A percentile compares a stretch with the other conserved stretches of the same genome.
phyloP scores from a whole-genome alignment of 1,140 invertebrate species.

The Oryctes rhinoceros region DNA sequence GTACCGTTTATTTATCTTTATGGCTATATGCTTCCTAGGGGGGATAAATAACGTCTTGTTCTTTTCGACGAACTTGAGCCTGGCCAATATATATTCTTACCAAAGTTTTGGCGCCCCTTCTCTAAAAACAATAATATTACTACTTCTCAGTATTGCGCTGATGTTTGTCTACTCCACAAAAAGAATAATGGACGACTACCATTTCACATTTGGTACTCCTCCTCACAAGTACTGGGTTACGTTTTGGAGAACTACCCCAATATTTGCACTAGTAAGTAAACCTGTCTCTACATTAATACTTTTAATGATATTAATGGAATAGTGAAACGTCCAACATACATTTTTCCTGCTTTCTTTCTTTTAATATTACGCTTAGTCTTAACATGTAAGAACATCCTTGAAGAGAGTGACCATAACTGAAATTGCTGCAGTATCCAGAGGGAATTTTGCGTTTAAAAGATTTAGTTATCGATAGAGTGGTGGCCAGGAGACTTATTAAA shows the following conservation, averaged over 20 bases:
- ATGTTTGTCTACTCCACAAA: constrained; percentile 29
- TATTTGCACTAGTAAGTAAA: constrained; percentile 32
- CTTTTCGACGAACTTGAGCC: background rate
- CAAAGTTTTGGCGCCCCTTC: background rate
- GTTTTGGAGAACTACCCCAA: constrained; percentile 23
- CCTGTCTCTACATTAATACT: too few relatives aligned
- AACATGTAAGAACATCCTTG: too few relatives aligned
- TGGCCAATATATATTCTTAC: background rate
- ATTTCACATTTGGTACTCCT: background rate
- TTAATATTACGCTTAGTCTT: too few relatives aligned
- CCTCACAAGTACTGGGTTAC: constrained; percentile 22
- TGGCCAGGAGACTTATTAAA: too few relatives aligned
- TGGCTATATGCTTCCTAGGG: background rate
- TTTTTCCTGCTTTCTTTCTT: too few relatives aligned
- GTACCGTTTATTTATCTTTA: background rate
- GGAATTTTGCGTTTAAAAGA: too few relatives aligned
- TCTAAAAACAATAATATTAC: background rate
- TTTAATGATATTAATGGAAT: too few relatives aligned
- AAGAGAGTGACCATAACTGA: too few relatives aligned
- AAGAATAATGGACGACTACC: constrained; percentile 22
- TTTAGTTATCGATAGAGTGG: too few relatives aligned
- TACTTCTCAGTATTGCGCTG: constrained; percentile 5
- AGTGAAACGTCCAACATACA: too few relatives aligned
- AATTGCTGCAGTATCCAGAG: too few relatives aligned
- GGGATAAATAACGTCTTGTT: background rate